Percentiles rank a stretch among this genome's conserved stretches.
phyloP scores from a whole-genome alignment of 2,888 invertebrate species.

The Platycheirus albimanus region DNA sequence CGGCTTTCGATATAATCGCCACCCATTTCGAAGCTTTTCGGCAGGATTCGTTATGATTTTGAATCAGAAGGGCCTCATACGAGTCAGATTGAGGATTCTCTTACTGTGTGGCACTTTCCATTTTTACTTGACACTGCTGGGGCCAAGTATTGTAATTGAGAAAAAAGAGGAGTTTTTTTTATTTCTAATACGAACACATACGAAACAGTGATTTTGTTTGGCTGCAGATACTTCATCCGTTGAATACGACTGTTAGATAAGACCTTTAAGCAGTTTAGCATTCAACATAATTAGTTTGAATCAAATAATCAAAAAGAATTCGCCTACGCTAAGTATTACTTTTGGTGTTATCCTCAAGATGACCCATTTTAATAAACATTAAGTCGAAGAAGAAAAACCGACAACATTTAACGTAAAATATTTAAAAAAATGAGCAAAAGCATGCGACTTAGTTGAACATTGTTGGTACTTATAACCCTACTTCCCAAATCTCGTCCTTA shows the following conservation, averaged over 20 bases:
- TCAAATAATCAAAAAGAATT: no score
- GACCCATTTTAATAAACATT: no score
- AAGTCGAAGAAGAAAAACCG: no score
- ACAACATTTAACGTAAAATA: no score
- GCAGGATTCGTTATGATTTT: conserved; percentile 68
- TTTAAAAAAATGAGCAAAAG: neutral
- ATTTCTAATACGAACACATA: no score
- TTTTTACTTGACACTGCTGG: conserved; percentile 11
- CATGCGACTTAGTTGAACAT: neutral
- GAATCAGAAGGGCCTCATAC: conserved; percentile 39
- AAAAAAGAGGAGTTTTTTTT: neutral
- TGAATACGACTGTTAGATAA: no score
- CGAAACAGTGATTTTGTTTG: no score
- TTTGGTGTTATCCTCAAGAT: no score
- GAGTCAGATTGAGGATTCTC: conserved; percentile 33
- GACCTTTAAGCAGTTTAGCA: no score
- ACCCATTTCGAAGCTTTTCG: conserved; percentile 55
- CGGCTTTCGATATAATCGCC: conserved; percentile 57
- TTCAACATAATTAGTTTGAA: no score
- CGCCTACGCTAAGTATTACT: no score
- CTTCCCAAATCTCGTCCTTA: neutral
- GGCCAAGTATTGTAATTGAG: neutral
- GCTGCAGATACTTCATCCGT: no score
- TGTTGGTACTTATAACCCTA: neutral
- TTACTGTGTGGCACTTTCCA: neutral